Evolutionary conservation across 92 coral and sea anemone species (phyloP).

Genomic region (Actinernus sp.): DNA sequence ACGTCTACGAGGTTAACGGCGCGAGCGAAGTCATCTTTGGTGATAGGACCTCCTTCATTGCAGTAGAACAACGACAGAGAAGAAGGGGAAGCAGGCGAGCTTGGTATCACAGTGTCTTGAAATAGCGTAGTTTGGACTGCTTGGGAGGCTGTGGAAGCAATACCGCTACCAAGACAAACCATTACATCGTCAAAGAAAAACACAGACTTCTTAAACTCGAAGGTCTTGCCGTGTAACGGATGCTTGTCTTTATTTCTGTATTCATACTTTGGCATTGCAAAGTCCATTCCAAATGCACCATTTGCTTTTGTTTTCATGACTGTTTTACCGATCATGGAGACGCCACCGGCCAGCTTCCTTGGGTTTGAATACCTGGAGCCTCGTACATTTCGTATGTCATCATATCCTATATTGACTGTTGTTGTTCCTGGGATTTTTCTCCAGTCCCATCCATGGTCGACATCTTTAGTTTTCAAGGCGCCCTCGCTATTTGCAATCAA

Average conservation of each 20-base stretch:
- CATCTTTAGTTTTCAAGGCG: conserved; percentile 26
- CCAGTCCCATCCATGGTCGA: conserved; percentile 46
- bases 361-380: conserved; percentile 28
- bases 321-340: conserved; percentile 9
- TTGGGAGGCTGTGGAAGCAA: conserved; percentile 3
- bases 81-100: neutral
- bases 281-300: conserved; percentile 53
- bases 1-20: neutral
- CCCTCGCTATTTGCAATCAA: conserved; percentile 31
- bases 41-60: neutral
- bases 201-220: conserved; percentile 46
- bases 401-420: neutral
- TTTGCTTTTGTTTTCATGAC: conserved; percentile 5
- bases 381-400: neutral
- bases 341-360: conserved; percentile 42
- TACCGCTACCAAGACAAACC: conserved; percentile 30
- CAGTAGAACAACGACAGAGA: neutral
- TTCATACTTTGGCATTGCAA: conserved; percentile 12
- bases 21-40: neutral
- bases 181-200: conserved; percentile 33
- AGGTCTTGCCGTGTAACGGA: conserved; percentile 11
- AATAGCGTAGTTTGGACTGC: conserved; percentile 6
- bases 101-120: neutral
- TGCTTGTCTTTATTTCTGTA: neutral
- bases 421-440: conserved; percentile 44